These are phyloP conservation scores for Chaetophractus vellerosus DNA, from an alignment of 2,797 vertebrate species.

Conservation along the genomic window DNA sequence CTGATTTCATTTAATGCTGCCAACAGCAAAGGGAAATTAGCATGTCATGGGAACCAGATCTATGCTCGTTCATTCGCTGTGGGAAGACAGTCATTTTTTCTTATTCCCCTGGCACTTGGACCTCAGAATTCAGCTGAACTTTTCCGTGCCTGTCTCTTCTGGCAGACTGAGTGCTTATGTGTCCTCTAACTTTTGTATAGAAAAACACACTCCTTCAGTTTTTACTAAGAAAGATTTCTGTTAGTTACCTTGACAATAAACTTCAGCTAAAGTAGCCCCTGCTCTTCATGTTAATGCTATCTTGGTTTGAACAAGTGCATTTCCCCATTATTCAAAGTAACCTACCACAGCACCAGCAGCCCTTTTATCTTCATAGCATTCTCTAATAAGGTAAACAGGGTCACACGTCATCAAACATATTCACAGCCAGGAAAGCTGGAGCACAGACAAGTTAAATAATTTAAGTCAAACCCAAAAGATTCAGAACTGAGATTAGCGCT, in stretches of 20 bases:
- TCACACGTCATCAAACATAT: slow-evolving; percentile 13
- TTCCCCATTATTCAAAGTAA: slow-evolving; percentile 5
- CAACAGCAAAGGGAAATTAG: slow-evolving; percentile 59
- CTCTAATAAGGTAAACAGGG: slow-evolving; percentile 48
- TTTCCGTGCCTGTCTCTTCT: slow-evolving; percentile 57
- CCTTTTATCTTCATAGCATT: background rate
- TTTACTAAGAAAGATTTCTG: slow-evolving; percentile 46
- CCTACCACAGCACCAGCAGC: background rate
- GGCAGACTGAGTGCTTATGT: slow-evolving; percentile 44
- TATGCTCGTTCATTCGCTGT: background rate
- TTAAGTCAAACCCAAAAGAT: slow-evolving; percentile 19
- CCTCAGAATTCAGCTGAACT: slow-evolving; percentile 48
- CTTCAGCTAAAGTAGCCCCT: background rate
- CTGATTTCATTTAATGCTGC: slow-evolving; percentile 46
- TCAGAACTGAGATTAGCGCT: slow-evolving; percentile 23
- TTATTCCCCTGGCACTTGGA: background rate
- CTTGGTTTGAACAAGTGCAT: background rate
- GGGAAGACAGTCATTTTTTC: background rate
- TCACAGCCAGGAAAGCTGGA: slow-evolving; percentile 19
- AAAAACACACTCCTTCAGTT: slow-evolving; percentile 37
- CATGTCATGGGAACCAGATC: background rate
- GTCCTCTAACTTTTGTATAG: slow-evolving; percentile 27
- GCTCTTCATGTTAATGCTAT: background rate
- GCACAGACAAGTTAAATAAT: slow-evolving; percentile 1
- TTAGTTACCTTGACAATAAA: slow-evolving; percentile 52